Evolutionary conservation across 1,140 invertebrate species (phyloP).

Genomic region (Pogonognathellus flavescens): DNA sequence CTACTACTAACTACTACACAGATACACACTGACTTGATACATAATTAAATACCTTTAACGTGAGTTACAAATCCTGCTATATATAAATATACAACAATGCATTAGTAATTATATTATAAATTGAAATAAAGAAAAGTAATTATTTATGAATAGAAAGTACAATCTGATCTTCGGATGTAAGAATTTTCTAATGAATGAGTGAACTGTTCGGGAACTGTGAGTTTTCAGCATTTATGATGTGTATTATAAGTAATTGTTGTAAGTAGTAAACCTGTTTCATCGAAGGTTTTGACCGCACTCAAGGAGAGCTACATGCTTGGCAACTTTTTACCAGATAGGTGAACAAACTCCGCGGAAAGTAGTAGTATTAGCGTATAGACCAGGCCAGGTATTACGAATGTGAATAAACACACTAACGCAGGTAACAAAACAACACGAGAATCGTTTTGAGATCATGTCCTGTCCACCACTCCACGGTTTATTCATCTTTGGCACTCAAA

Average conservation of each 20-base stretch:
- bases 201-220: conserved; percentile 27
- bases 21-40: background rate
- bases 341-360: conserved; percentile 34
- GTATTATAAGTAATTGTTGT: background rate
- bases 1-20: no score
- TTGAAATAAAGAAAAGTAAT: conserved; percentile 40
- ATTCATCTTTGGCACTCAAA: conserved; percentile 23
- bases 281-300: conserved; percentile 44
- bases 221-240: background rate
- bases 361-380: conserved; percentile 5
- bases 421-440: background rate
- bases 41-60: background rate
- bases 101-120: background rate
- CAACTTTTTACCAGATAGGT: conserved; percentile 49
- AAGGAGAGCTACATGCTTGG: conserved; percentile 54
- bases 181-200: conserved; percentile 25
- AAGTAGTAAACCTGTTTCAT: conserved; percentile 50
- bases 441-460: conserved; percentile 27
- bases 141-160: conserved; percentile 40
- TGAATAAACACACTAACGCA: background rate
- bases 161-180: conserved; percentile 19
- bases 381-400: conserved; percentile 13
- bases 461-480: conserved; percentile 40
- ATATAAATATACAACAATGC: background rate
- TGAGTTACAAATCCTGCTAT: background rate